phyloP scores from a whole-genome alignment of 2,888 invertebrate genomes.

The Acanthosoma haemorrhoidale region DNA sequence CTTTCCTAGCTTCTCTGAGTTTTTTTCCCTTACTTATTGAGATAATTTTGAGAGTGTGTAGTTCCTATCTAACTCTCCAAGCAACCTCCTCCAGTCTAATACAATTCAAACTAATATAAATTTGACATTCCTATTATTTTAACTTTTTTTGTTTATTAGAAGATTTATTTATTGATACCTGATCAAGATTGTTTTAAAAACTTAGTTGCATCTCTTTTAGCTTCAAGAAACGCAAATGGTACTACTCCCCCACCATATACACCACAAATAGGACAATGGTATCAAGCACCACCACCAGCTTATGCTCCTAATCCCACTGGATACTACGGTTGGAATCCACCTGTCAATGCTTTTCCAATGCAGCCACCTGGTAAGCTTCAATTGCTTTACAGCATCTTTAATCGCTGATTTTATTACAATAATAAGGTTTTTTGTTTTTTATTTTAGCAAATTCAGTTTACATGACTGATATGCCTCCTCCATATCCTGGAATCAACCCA shows the following conservation, averaged over 20 bases:
- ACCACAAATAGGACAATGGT: slow-evolving; percentile 71
- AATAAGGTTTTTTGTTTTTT: neutral
- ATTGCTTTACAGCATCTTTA: neutral
- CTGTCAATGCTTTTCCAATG: slow-evolving; percentile 62
- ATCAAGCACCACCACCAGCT: slow-evolving; percentile 84
- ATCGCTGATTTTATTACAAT: neutral
- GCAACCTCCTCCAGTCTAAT: too few species aligned
- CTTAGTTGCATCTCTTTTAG: too few species aligned
- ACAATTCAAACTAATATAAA: too few species aligned
- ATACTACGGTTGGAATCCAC: slow-evolving; percentile 91
- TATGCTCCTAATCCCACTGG: slow-evolving; percentile 79
- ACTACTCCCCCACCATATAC: slow-evolving; percentile 77
- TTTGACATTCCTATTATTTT: too few species aligned
- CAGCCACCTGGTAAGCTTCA: slow-evolving; percentile 47
- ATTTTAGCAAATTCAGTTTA: slow-evolving; percentile 71
- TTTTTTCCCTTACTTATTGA: too few species aligned
- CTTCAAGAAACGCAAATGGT: slow-evolving; percentile 55
- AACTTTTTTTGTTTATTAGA: too few species aligned
- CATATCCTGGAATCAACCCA: slow-evolving; percentile 79
- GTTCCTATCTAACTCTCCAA: too few species aligned
- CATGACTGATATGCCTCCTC: slow-evolving; percentile 86
- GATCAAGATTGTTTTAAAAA: too few species aligned
- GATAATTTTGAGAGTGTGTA: too few species aligned
- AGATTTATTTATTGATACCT: too few species aligned
- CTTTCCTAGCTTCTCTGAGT: too few species aligned